Evolutionary conservation across 2,113 vertebrate genomes (phyloP).

Genomic region (Apodemus sylvaticus): DNA sequence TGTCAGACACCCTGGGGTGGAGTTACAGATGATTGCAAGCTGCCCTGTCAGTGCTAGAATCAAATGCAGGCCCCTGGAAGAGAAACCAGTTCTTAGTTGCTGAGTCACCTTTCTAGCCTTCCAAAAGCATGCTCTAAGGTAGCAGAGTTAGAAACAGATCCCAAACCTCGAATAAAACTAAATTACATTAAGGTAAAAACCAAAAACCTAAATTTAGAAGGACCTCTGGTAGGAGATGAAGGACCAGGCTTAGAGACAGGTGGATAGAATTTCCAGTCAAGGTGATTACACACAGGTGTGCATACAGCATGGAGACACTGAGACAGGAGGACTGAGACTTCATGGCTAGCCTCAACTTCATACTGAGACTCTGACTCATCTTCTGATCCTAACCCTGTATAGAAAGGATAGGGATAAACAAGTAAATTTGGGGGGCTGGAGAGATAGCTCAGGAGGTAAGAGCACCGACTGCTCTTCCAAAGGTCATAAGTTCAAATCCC

Average conservation of each 20-base stretch:
- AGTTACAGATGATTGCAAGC: not conserved
- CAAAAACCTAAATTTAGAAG: not conserved
- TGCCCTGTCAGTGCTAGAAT: not conserved
- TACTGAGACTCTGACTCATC: not conserved
- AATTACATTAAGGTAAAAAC: not conserved
- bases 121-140: not conserved
- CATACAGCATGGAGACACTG: not conserved
- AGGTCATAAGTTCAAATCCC: too few relatives aligned
- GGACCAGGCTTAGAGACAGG: not conserved
- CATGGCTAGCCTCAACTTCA: not conserved
- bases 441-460: too few relatives aligned
- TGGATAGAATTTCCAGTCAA: not conserved
- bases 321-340: not conserved
- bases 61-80: not conserved
- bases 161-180: slow-evolving; percentile 34
- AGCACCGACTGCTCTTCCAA: too few relatives aligned
- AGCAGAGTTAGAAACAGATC: not conserved
- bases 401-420: fast-evolving
- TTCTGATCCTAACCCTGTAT: not conserved
- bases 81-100: not conserved
- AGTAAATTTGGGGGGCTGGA: too few relatives aligned
- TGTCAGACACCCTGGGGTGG: not conserved
- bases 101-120: not conserved
- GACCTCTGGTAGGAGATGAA: not conserved
- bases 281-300: too few relatives aligned